These are phyloP conservation scores for Leptopilina clavipes DNA, from an alignment of 1,140 invertebrate species.

Conservation along the genomic window DNA sequence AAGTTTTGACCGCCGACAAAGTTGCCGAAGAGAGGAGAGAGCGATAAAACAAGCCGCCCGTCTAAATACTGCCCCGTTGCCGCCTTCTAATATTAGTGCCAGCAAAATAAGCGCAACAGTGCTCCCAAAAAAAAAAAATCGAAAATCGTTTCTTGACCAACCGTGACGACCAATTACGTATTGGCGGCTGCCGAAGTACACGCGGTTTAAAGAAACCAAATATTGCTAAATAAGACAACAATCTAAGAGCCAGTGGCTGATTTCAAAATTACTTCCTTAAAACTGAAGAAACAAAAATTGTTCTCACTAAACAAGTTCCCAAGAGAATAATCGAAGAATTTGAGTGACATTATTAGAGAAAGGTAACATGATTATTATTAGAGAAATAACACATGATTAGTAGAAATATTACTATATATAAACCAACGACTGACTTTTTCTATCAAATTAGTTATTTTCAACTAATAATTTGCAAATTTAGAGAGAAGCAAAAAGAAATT, in stretches of 20 bases:
- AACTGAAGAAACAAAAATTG: not conserved
- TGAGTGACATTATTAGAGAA: too few relatives aligned
- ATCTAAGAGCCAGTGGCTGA: not conserved
- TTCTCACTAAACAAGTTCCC: not conserved
- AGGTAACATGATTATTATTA: too few relatives aligned
- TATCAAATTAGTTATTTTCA: too few relatives aligned
- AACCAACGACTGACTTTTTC: too few relatives aligned
- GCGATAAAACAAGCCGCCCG: constrained; percentile 49
- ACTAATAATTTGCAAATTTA: too few relatives aligned
- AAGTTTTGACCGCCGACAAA: constrained; percentile 38
- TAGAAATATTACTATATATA: too few relatives aligned
- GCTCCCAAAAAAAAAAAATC: constrained; percentile 16
- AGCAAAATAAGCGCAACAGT: constrained; percentile 11
- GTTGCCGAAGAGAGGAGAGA: not conserved
- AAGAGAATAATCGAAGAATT: not conserved
- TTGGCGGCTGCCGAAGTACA: constrained; percentile 38
- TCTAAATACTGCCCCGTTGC: constrained; percentile 32
- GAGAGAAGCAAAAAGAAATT: not conserved
- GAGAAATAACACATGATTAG: too few relatives aligned
- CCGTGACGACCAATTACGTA: constrained; percentile 44
- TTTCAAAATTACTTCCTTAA: not conserved
- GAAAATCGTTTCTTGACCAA: constrained; percentile 17
- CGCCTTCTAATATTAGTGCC: constrained; percentile 51
- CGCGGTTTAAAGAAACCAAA: not conserved
- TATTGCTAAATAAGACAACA: not conserved